Evolutionary conservation across 2,113 vertebrate species (phyloP), one percentile per base, ranked within the genome.

Genomic region (Gulo gulo): DNA sequence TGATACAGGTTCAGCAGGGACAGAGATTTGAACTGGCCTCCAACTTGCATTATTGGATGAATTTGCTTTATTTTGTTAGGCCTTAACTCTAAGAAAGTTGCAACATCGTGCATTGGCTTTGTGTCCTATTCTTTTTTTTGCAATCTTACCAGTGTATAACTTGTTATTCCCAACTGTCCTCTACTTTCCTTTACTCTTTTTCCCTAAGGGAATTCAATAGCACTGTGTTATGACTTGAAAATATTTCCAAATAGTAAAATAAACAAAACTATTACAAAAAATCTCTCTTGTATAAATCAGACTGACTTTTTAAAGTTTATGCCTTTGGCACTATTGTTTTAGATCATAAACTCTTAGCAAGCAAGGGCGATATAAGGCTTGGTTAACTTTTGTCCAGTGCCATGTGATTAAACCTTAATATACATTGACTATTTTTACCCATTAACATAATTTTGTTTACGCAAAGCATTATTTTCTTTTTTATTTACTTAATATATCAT

Each of bases 231-330:
- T 57, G 65, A 86, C 31, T 86, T 79, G 31, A 97, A 93, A 96
- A 79, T 92, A 87, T 50, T 88, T 18, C 31, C 69, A n/a, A 92
- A 39, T 23, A 71, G 76, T 57, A 82, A 94, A 95, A 88, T 52
- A 69, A 94, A 29, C 10, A 67, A 52, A 85, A 61, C 6, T 94
- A 50, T 82, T 91, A 89, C 18, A 95, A 95, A 88, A 97, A 91
- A 16, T 26, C 21, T 89, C 23, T 6, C 21, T 39, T 91, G 26
- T 7, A 78, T 80, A 80, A 81, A 69, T 80, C 39, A 96, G 39
- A 15, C 52, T 79, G 7, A 21, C 47, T 89, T 59, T 89, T 88
- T 82, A 69, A 86, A n/a, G 31, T 92, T 52, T 88, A 80, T 94
- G 69, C 55, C 31, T 29, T 76, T 39, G 65, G 52, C 26, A 52